These are phyloP conservation scores for Aldabrachelys gigantea DNA, from an alignment of 2,113 vertebrate species.

Conservation along the genomic window DNA sequence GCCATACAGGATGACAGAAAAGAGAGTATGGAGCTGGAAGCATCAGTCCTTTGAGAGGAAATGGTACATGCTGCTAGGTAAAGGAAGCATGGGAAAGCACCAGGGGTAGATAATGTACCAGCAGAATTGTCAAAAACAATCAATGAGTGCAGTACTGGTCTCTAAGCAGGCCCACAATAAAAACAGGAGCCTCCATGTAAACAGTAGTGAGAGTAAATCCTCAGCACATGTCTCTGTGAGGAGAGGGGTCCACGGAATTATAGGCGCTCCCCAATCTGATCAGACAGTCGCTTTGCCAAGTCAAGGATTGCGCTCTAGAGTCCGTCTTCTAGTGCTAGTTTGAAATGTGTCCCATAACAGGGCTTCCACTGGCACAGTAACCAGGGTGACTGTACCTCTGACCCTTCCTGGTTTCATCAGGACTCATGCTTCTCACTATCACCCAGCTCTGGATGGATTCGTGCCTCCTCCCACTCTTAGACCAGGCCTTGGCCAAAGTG, in stretches of 20 bases:
- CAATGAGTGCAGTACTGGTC: not conserved
- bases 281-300: not conserved
- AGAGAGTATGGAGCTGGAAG: not conserved
- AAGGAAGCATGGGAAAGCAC: not conserved
- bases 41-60: not conserved
- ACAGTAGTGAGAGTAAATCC: not conserved
- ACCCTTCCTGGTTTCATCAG: not conserved
- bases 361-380: rapidly evolving
- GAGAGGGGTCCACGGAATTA: not conserved
- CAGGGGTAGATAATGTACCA: not conserved
- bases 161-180: not conserved
- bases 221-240: rapidly evolving
- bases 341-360: rapidly evolving
- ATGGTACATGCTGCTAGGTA: not conserved
- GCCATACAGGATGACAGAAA: not conserved
- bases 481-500: not conserved
- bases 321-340: not conserved
- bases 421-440: not conserved
- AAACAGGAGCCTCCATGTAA: not conserved
- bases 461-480: not conserved
- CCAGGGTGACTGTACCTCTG: not conserved
- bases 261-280: not conserved
- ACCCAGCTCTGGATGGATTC: not conserved
- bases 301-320: not conserved
- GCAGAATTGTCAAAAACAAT: not conserved